Percentiles rank a stretch among this genome's conserved stretches.
Conservation (phyloP, 2,113 vertebrate genomes). For the Symphodus melops region DNA sequence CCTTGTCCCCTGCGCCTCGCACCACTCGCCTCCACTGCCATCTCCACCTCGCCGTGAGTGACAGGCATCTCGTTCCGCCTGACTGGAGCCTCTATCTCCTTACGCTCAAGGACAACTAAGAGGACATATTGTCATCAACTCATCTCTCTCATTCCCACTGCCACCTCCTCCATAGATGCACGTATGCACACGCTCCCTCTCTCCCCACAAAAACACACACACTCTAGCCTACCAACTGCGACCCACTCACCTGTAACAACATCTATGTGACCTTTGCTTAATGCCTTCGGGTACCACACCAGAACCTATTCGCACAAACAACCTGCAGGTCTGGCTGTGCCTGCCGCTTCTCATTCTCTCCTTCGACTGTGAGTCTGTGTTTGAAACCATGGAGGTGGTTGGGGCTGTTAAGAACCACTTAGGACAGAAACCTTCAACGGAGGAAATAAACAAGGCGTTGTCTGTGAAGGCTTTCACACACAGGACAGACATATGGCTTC, state of each 20-base stretch:
- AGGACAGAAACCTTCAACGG: constrained; percentile 65
- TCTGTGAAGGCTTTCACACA: constrained; percentile 57
- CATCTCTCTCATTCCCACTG: constrained; percentile 62
- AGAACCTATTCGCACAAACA: constrained; percentile 72
- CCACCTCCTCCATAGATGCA: constrained; percentile 55
- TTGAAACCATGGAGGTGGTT: constrained; percentile 54
- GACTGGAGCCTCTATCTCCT: constrained; percentile 74
- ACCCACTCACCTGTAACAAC: constrained; percentile 78
- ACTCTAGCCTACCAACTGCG: constrained; percentile 7
- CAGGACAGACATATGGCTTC: constrained; percentile 57
- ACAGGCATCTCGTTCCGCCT: constrained; percentile 81
- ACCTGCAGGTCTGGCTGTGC: constrained; percentile 63
- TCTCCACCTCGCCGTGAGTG: constrained; percentile 73
- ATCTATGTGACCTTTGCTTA: constrained; percentile 78
- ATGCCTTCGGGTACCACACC: constrained; percentile 65
- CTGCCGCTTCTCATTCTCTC: constrained; percentile 73
- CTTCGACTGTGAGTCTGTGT: constrained; percentile 47
- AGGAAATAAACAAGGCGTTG: constrained; percentile 74
- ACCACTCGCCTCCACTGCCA: constrained; percentile 23
- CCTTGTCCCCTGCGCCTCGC: constrained; percentile 15
- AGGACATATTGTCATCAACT: constrained; percentile 81
- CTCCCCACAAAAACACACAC: background rate
- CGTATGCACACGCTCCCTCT: constrained; percentile 31
- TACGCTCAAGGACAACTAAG: constrained; percentile 77
- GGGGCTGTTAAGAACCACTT: constrained; percentile 72